A percentile compares a stretch with the other conserved stretches of the same genome.
Conservation (phyloP, 2,113 vertebrate genomes). For the Struthio camelus region DNA sequence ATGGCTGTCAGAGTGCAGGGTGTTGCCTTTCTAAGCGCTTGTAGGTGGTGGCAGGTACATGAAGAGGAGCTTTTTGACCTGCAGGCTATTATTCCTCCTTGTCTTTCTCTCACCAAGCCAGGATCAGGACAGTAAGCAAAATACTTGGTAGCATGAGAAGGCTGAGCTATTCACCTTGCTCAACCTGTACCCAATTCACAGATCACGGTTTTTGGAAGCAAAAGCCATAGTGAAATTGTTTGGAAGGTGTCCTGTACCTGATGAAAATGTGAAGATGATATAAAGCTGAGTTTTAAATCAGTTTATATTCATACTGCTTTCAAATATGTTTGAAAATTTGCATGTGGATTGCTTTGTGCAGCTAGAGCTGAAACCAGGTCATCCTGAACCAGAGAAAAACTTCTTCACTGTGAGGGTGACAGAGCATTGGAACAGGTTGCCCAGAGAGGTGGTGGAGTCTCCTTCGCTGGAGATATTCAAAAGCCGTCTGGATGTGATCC, state of each 20-base stretch:
- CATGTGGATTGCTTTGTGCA: rapidly evolving
- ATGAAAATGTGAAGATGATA: background rate
- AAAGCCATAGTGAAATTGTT: background rate
- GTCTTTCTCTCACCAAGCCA: background rate
- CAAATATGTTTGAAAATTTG: background rate
- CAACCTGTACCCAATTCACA: background rate
- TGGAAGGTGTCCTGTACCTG: background rate
- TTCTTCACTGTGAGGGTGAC: too few relatives aligned
- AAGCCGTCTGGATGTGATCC: too few relatives aligned
- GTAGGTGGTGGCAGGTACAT: too few relatives aligned
- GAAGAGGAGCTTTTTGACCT: background rate
- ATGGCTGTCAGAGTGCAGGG: too few relatives aligned
- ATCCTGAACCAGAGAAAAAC: too few relatives aligned
- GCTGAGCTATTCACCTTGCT: background rate
- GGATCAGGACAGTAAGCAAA: background rate
- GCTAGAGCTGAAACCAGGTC: background rate
- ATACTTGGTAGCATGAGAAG: background rate
- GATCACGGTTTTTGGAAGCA: background rate
- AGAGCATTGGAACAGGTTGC: too few relatives aligned
- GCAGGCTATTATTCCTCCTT: too few relatives aligned
- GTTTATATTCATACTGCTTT: background rate
- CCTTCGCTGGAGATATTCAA: too few relatives aligned
- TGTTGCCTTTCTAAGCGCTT: background rate
- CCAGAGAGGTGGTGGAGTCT: too few relatives aligned
- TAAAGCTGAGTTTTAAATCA: rapidly evolving